Conservation (phyloP, 2,797 vertebrate species). For the Chelmon rostratus region DNA sequence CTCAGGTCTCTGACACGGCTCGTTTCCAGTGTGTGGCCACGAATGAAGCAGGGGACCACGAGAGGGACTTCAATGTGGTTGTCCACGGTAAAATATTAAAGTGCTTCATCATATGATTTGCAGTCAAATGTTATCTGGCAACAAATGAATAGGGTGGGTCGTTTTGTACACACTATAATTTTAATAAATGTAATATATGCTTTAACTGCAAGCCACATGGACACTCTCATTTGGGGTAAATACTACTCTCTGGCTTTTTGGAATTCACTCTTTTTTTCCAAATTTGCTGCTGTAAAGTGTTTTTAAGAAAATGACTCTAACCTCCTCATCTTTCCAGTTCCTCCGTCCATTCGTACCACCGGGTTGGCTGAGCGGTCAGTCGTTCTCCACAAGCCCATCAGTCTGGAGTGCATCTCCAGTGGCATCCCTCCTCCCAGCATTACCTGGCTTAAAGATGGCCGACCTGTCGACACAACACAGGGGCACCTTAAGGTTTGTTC, state of each 20-base stretch:
- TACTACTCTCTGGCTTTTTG: neutral
- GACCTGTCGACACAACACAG: constrained; percentile 91
- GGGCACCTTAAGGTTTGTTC: constrained; percentile 88
- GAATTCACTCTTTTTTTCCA: neutral
- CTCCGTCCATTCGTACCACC: constrained; percentile 90
- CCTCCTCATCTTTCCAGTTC: constrained; percentile 84
- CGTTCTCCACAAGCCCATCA: constrained; percentile 88
- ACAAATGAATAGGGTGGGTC: neutral
- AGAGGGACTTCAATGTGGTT: constrained; percentile 90
- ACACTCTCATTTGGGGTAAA: constrained; percentile 62
- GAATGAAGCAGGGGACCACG: constrained; percentile 91
- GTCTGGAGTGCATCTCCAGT: constrained; percentile 91
- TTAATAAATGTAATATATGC: constrained; percentile 37
- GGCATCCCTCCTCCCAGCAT: constrained; percentile 93
- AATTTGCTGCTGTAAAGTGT: neutral
- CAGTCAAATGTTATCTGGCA: neutral
- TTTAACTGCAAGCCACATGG: constrained; percentile 66
- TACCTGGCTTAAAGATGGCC: constrained; percentile 95
- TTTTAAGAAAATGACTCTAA: constrained; percentile 10
- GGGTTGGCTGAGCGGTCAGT: constrained; percentile 89
- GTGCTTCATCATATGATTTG: neutral
- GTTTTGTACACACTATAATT: neutral
- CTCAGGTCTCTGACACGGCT: constrained; percentile 91
- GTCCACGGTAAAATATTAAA: constrained; percentile 89
- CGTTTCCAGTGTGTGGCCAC: constrained; percentile 92